Percentiles rank a stretch among this genome's conserved stretches.
These are phyloP conservation scores for Andricus curvator DNA, from an alignment of 2,888 invertebrate genomes.

Conservation along the genomic window DNA sequence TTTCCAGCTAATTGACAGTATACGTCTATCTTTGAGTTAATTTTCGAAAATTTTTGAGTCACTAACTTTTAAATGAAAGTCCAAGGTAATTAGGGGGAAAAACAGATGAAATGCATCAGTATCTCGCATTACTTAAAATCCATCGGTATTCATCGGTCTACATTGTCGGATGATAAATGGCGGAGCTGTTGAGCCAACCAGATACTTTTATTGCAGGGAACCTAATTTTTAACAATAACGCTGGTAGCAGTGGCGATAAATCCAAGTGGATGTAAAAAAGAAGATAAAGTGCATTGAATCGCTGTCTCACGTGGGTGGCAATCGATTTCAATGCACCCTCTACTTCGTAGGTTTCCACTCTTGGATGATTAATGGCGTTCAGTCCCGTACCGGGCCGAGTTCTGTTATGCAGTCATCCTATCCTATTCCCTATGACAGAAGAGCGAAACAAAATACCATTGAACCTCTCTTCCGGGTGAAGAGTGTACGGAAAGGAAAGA, in stretches of 20 bases:
- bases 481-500: not conserved
- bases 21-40: not conserved
- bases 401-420: constrained; percentile 27
- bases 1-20: not conserved
- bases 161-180: constrained; percentile 16
- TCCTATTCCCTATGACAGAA: not conserved
- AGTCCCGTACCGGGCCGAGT: constrained; percentile 22
- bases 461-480: not conserved
- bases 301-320: constrained; percentile 40
- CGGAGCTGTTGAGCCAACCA: constrained; percentile 1
- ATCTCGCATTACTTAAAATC: not conserved
- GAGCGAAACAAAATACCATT: constrained; percentile 25
- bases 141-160: constrained; percentile 7
- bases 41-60: not conserved
- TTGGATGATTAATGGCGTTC: constrained; percentile 36
- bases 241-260: constrained; percentile 31
- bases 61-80: not conserved
- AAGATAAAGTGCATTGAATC: constrained; percentile 39
- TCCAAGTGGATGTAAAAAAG: constrained; percentile 34
- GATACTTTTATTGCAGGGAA: constrained; percentile 20
- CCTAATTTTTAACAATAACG: constrained; percentile 41
- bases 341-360: constrained; percentile 35
- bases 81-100: not conserved
- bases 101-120: not conserved
- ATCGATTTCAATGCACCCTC: constrained; percentile 39